These are phyloP conservation scores for Trissoscelio sp. DNA, from an alignment of 2,888 invertebrate genomes.

Conservation along the genomic window DNA sequence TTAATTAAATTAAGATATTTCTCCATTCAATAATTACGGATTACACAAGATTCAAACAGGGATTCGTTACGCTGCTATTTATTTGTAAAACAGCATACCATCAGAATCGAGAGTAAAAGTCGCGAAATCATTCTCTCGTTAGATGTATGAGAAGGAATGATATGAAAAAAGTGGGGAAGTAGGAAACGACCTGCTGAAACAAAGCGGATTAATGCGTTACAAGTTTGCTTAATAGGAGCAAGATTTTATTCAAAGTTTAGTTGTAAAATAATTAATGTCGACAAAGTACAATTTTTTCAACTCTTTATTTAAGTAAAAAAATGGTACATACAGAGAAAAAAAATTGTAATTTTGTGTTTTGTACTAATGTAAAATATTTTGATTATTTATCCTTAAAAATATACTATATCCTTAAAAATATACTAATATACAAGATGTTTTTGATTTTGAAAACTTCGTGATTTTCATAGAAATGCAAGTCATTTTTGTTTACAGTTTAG, in stretches of 20 bases:
- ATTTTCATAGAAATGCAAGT: too few relatives aligned
- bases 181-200: constrained; percentile 15
- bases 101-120: constrained; percentile 31
- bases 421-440: too few relatives aligned
- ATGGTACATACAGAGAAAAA: too few relatives aligned
- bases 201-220: constrained; percentile 8
- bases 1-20: constrained; percentile 48
- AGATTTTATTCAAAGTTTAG: too few relatives aligned
- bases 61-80: constrained; percentile 20
- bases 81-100: constrained; percentile 31
- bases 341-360: too few relatives aligned
- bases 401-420: too few relatives aligned
- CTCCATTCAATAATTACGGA: constrained; percentile 29
- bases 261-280: too few relatives aligned
- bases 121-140: not conserved
- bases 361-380: too few relatives aligned
- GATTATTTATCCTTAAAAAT: too few relatives aligned
- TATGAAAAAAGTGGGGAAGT: not conserved
- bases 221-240: constrained; percentile 1
- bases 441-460: too few relatives aligned
- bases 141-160: constrained; percentile 1
- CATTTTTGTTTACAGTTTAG: not conserved
- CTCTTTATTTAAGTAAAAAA: too few relatives aligned
- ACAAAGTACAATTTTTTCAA: too few relatives aligned
- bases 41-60: constrained; percentile 19